Evolutionary conservation across 2,113 vertebrate genomes (phyloP).

Genomic region (Cryptomyrus ogoouensis): DNA sequence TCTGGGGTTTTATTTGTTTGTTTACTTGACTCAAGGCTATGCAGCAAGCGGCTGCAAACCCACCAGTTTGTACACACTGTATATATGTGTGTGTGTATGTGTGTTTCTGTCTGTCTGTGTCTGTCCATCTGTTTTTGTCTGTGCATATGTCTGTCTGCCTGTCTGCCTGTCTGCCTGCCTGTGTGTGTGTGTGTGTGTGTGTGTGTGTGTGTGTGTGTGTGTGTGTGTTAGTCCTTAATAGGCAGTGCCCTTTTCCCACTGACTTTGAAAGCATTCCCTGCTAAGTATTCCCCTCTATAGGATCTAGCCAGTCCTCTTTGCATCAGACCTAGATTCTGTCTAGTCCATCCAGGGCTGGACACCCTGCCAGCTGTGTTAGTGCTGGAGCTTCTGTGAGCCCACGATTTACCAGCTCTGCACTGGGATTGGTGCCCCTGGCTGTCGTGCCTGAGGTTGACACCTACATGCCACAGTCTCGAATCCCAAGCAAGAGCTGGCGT

Average conservation of each 20-base stretch:
- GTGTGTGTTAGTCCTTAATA: background rate
- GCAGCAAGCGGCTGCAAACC: background rate
- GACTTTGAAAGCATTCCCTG: background rate
- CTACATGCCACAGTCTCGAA: background rate
- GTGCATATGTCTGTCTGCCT: background rate
- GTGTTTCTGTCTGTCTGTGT: background rate
- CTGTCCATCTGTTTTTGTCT: background rate
- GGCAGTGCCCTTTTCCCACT: background rate
- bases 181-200: background rate
- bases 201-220: background rate
- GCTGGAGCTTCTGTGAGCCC: background rate
- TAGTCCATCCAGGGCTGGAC: background rate
- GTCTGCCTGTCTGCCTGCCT: no score
- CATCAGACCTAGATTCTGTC: background rate
- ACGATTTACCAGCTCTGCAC: background rate
- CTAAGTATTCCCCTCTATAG: background rate
- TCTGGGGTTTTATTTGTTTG: background rate
- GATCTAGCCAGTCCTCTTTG: background rate
- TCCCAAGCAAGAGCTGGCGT: background rate
- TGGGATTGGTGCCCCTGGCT: background rate
- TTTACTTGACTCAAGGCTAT: background rate
- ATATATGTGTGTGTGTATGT: background rate
- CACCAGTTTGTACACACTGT: background rate
- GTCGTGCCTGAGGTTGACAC: background rate
- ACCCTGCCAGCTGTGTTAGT: background rate